Evolutionary conservation across 1,140 invertebrate species (phyloP), one percentile per base, ranked within the genome.

Genomic region (Phthorimaea operculella): DNA sequence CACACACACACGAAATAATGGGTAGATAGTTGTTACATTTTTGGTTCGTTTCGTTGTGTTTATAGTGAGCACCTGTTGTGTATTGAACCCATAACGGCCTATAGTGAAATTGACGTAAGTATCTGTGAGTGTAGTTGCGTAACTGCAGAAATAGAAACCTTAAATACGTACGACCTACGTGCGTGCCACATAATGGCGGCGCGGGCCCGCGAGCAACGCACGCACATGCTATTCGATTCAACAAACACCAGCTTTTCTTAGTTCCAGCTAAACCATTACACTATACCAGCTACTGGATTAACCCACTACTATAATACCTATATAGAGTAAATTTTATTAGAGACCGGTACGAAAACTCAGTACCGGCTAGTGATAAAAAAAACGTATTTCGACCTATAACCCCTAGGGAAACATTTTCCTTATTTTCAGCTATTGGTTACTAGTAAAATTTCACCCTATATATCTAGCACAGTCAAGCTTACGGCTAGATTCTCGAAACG

Each of bases 131-230:
- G 36, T 33, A 48, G 49, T 63, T 62, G 52, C 55, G 62, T 51
- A 70, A 66, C 45, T 33, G 39, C 50, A 60, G 66, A 63, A 58
- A 70, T 70, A 64, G 67, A 67, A 70, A 70, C 62, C 64, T 63
- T 63, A 61, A 61, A 60, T 59, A 66, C 49, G 54, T 58, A 54
- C 52, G 53, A 58, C 59, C 50, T 57, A 59, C 55, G 58, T 59
- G 57, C 58, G 52, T 60, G 59, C 51, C 47, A 50, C 48, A 28
- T 50, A 50, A 50, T 33, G 16, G 44, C 44, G 11, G 11, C 11
- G 44, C 44, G 7, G 11, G 44, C 15, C 44, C 2, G 8, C 12
- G 44, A 47, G 14, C 12, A 4, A 16, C 44, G 44, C 44, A 15
- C 8, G n/a, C 8, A 47, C 36, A 3, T 3, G 36, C 36, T 11